phyloP scores from a whole-genome alignment of 30 jellyfish, hydroid and myxozoan species.

The Turritopsis dohrnii region DNA sequence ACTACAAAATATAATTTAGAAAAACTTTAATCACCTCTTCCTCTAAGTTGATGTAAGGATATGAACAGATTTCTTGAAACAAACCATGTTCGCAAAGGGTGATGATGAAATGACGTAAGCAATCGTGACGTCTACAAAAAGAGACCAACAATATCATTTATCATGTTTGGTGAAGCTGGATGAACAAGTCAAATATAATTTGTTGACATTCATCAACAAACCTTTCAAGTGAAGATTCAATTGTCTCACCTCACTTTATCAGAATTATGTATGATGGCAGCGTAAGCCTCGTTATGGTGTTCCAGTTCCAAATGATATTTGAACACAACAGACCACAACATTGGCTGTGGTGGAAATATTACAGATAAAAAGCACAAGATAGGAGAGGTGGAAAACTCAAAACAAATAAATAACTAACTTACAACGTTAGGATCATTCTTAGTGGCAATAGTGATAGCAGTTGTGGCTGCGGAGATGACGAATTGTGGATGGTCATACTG shows the following conservation, averaged over 20 bases:
- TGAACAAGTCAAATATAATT: too few relatives aligned
- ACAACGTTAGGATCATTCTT: slow-evolving; percentile 25
- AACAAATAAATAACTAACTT: neutral
- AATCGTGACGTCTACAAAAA: slow-evolving; percentile 58
- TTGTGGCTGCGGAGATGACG: slow-evolving; percentile 75
- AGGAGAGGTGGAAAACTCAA: neutral
- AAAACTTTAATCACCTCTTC: slow-evolving; percentile 55
- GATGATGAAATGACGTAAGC: slow-evolving; percentile 71
- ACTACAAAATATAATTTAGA: too few relatives aligned
- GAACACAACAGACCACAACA: slow-evolving; percentile 86
- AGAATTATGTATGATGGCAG: slow-evolving; percentile 71
- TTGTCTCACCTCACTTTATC: slow-evolving; percentile 56
- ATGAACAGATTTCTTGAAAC: slow-evolving; percentile 61
- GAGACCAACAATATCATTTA: neutral
- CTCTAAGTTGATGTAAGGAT: slow-evolving; percentile 65
- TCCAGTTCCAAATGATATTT: slow-evolving; percentile 68
- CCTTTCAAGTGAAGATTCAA: neutral
- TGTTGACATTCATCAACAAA: too few relatives aligned
- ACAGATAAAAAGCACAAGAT: neutral
- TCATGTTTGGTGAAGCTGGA: too few relatives aligned
- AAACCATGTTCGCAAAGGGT: slow-evolving; percentile 80
- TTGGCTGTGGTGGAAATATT: slow-evolving; percentile 37
- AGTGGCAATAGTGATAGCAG: slow-evolving; percentile 70
- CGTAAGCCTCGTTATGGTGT: slow-evolving; percentile 75
- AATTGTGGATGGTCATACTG: slow-evolving; percentile 58